Percentiles rank a stretch among this genome's conserved stretches.
These are phyloP conservation scores for Drosophila ercepeae DNA, from an alignment of 1,140 invertebrate genomes.

Conservation along the genomic window DNA sequence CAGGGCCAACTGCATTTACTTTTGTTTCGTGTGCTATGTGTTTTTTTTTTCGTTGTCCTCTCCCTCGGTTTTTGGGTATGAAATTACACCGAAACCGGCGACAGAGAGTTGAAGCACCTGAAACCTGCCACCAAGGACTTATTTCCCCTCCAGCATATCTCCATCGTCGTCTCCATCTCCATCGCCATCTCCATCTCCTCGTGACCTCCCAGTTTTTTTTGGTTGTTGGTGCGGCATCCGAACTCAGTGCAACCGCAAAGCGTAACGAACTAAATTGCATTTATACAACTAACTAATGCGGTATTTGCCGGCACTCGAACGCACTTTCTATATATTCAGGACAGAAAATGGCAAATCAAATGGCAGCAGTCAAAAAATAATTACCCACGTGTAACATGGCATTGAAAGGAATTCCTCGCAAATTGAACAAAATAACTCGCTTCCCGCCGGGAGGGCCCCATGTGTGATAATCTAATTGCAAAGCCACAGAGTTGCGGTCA, in stretches of 20 bases:
- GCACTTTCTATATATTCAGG: conserved; percentile 38
- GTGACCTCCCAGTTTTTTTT: neutral
- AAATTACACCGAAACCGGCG: conserved; percentile 66
- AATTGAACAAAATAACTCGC: conserved; percentile 31
- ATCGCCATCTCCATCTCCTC: neutral
- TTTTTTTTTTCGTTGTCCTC: conserved; percentile 23
- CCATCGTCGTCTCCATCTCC: neutral
- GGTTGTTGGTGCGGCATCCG: conserved; percentile 11
- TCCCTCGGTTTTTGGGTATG: conserved; percentile 61
- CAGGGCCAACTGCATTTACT: conserved; percentile 82
- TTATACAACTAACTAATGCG: conserved; percentile 78
- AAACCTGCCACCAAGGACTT: conserved; percentile 72
- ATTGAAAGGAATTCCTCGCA: conserved; percentile 36
- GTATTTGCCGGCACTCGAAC: conserved; percentile 53
- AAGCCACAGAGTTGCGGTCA: conserved; percentile 76
- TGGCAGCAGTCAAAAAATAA: conserved; percentile 67
- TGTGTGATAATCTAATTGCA: conserved; percentile 81
- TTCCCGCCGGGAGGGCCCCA: neutral
- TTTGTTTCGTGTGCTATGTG: conserved; percentile 45
- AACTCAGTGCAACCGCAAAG: conserved; percentile 61
- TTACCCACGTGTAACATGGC: conserved; percentile 49
- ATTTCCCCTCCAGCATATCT: conserved; percentile 11
- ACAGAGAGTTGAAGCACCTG: conserved; percentile 71
- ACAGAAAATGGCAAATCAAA: conserved; percentile 61
- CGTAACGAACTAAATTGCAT: conserved; percentile 82